Base-by-base conservation (phyloP, 2,888 invertebrate species). In the Amphiduros pacificus region DNA sequence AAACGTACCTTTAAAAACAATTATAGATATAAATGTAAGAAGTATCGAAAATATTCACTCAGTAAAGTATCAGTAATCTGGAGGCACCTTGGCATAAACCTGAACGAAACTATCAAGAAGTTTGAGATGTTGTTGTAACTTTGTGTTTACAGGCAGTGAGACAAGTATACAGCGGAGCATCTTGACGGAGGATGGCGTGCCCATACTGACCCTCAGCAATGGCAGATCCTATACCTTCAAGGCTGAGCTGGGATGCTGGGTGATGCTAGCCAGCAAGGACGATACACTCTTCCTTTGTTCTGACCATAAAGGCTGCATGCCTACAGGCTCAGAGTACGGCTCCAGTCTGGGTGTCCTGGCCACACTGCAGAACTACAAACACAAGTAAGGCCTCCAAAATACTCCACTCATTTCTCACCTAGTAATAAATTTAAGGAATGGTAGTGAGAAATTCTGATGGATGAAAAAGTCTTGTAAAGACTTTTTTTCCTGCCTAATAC, bases 191-290 rank as follows among this genome's bases (percentile, higher is more conserved):
- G 88, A 90, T 66, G 92, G 92, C 28, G 87, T 89, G 77, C 94
- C 94, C 0, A 86, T 94, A 77, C 86, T 96, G 67, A 88, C 91
- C n/a, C 86, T 95, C 36, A 90, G 89, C 32, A 92, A 90, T 77
- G 92, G 93, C 27, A 89, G 90, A 78, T 91, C 93, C 1, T 95
- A 91, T 77, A 89, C 92, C 62, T 95, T 90, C 80, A 90, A 90
- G 71, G 85, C 87, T 69, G 89, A 90, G 75, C 85, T 95, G 75
- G 87, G 73, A 50, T 63, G 17, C 65, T 77, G 78, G 76, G 60
- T 75, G 49, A 28, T 77, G 32, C 64, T 77, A 54, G 68, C 70
- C 61, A 68, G 72, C 59, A 70, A 68, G 56, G 66, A 66, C 11
- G 86, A 87, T 72, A 80, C 81, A 64, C 67, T 81, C 2, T 76